Evolutionary conservation across 2,797 vertebrate species (phyloP), one percentile per base, ranked within the genome.

Genomic region (Dermochelys coriacea): DNA sequence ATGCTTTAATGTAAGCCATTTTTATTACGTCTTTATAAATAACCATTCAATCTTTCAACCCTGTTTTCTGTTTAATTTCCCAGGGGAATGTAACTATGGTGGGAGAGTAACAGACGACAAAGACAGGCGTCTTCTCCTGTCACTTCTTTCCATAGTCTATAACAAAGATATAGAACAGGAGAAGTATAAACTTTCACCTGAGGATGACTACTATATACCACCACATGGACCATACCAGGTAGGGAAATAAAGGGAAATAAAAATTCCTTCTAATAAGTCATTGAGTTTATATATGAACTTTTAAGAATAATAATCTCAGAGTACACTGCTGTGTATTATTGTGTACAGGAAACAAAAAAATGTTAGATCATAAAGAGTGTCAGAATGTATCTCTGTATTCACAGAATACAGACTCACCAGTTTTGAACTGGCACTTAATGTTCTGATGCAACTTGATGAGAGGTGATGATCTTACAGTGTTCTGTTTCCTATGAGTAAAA

Each of bases 31-130:
- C 29, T 59, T 57, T 64, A 74, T 25, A n/a, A 55, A 34, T 89
- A 85, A 31, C 86, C n/a, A 87, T 95, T 11, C 23, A 14, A 0
- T 3, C 19, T 89, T 85, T 91, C 57, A 37, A 93, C 16, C 50
- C 79, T 61, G 0, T 85, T 87, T 86, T 89, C 75, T 96, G 54
- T 96, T 78, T 78, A 8, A 50, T 92, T 90, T 94, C 78, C 55
- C 88, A 99, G 99, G 99, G 52, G 99, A 99, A 98, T 99, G 99
- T 96, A 99, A 99, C 98, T 99, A 99, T 5, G 99, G 99, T 54
- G 99, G 99, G 3, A 98, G 99, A 97, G 99, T 99, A 96, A 99
- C 99, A 5, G 99, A 99, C 94, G 99, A 99, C 96, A 99, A 99
- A 97, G 99, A 99, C 98, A 98, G 99, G 50, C 98, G 99, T 59